Percentiles rank a stretch among this genome's conserved stretches.
Evolutionary conservation across 2,888 invertebrate species (phyloP).

Genomic region (Spilarctia lutea): DNA sequence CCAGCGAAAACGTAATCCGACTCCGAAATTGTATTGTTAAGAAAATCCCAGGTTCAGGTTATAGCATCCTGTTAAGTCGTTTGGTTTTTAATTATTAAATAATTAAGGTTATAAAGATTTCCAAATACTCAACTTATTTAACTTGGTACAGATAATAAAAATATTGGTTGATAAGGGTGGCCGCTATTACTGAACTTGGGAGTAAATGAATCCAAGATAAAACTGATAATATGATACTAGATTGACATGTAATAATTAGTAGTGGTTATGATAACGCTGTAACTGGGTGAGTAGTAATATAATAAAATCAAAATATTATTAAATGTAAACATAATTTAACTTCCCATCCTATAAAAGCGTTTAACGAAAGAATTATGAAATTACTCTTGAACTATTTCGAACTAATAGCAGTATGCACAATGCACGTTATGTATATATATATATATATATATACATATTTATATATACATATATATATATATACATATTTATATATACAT

Average conservation of each 20-base stretch:
- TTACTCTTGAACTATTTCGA: neutral
- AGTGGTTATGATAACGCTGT: neutral
- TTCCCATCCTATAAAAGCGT: neutral
- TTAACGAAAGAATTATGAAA: neutral
- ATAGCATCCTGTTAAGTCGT: too few species aligned
- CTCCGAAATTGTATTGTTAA: too few species aligned
- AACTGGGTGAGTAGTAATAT: neutral
- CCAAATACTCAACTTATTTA: neutral
- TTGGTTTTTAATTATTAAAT: too few species aligned
- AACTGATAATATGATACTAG: neutral
- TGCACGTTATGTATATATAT: neutral
- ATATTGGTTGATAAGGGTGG: neutral
- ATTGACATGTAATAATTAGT: constrained; percentile 1
- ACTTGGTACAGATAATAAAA: neutral
- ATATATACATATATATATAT: too few species aligned
- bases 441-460: too few species aligned
- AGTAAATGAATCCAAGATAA: neutral
- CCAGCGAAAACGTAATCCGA: too few species aligned
- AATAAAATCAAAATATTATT: neutral
- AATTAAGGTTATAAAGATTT: too few species aligned
- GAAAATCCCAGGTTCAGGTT: too few species aligned
- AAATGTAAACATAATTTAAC: neutral
- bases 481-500: too few species aligned
- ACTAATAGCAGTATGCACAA: neutral
- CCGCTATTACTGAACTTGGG: neutral